Evolutionary conservation across 1,140 invertebrate species (phyloP), one percentile per base, ranked within the genome.

Genomic region (Limonius californicus): DNA sequence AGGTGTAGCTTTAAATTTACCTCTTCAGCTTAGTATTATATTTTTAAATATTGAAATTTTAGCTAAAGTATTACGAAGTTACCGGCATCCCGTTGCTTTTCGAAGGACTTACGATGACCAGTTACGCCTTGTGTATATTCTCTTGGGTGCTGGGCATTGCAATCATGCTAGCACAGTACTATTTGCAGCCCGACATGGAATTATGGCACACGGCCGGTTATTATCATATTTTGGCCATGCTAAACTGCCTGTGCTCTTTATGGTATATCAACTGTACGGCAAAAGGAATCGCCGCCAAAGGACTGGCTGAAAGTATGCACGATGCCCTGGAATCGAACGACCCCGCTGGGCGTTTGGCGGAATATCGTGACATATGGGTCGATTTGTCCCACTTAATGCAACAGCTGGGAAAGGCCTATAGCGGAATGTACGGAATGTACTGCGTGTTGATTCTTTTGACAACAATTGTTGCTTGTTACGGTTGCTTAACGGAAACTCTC

Each of bases 351-450:
- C 82, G 83, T 64, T 72, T 87, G 16, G 84, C 82, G 0, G 84
- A 85, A 63, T 86, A 84, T 70, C 77, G 85, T 8, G 81, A 86
- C 71, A 71, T 87, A 32, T 87, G 85, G 85, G 84, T 86, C 8
- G 85, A 87, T 70, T 71, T 87, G 8, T 86, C 84, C 12, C 84
- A 87, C 69, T 86, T 87, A 84, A 87, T 87, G 85, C 85, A 87
- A 71, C 85, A 87, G 67, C 71, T 87, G 47, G 85, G 83, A 35
- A 79, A 82, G 43, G 85, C 85, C 1, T 87, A 87, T 70, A 85
- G 85, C 18, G 86, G 86, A 64, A 86, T 87, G 85, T 87, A 87
- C 65, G 84, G 83, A 12, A 84, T 87, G 69, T 86, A 86, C 70
- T 87, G 85, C 65, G 77, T 87, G 70, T 80, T 87, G 0, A 85